Conservation (phyloP, 2,797 vertebrate species). For the Acanthopagrus latus region DNA sequence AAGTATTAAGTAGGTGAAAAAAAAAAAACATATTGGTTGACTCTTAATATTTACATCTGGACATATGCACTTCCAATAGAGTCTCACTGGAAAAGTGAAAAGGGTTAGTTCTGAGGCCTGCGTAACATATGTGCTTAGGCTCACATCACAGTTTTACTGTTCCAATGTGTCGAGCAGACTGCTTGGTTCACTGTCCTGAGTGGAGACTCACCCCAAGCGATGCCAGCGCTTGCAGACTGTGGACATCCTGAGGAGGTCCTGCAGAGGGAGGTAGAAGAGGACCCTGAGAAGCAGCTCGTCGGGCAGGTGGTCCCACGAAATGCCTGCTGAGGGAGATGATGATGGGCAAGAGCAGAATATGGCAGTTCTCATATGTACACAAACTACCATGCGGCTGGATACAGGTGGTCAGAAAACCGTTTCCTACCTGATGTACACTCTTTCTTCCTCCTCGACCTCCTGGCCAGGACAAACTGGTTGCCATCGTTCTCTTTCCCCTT, state of each 20-base stretch:
- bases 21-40: no score
- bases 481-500: slow-evolving; percentile 86
- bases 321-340: slow-evolving; percentile 62
- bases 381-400: neutral
- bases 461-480: slow-evolving; percentile 85
- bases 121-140: no score
- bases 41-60: no score
- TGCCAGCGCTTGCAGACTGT: slow-evolving; percentile 90
- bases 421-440: slow-evolving; percentile 60
- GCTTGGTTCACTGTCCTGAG: no score
- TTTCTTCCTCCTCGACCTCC: slow-evolving; percentile 83
- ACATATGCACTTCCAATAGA: no score
- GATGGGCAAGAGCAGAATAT: neutral
- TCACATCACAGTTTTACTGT: no score
- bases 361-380: neutral
- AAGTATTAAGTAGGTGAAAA: no score
- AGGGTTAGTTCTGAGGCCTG: no score
- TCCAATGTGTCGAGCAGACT: no score
- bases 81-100: no score
- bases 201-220: slow-evolving; percentile 88
- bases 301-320: slow-evolving; percentile 92
- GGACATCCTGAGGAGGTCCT: slow-evolving; percentile 88
- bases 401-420: fast-evolving
- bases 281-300: slow-evolving; percentile 93
- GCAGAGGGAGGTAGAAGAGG: slow-evolving; percentile 87